Conservation (phyloP, 2,113 vertebrate species). For the Cyprinodon brontotheroides region DNA sequence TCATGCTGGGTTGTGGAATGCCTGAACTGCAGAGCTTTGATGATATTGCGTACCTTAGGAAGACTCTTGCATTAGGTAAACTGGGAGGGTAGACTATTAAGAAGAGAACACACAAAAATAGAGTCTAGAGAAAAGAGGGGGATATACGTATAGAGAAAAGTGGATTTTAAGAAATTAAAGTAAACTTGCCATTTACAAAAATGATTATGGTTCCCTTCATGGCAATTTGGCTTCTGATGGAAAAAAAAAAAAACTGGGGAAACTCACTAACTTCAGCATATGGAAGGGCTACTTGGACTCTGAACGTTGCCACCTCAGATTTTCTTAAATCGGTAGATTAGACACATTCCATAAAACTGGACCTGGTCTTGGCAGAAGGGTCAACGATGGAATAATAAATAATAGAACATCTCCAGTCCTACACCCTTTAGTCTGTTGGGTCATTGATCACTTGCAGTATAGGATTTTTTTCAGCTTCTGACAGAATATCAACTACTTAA, state of each 20-base stretch:
- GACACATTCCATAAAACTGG: background rate
- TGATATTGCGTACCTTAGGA: constrained; percentile 92
- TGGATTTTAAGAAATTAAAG: background rate
- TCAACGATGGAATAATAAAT: background rate
- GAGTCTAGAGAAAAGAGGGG: background rate
- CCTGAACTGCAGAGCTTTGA: constrained; percentile 96
- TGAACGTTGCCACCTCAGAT: background rate
- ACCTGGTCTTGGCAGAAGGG: background rate
- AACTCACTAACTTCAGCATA: background rate
- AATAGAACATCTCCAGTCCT: background rate
- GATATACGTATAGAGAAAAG: background rate
- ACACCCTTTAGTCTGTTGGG: background rate
- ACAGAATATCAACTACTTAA: no score
- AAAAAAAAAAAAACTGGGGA: background rate
- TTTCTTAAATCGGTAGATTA: background rate
- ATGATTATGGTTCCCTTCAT: no score
- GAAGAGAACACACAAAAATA: background rate
- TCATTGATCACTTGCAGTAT: no score
- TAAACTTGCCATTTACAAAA: no score
- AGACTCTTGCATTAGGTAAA: constrained; percentile 87
- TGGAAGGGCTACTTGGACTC: background rate
- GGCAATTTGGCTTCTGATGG: background rate
- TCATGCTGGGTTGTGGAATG: constrained; percentile 93
- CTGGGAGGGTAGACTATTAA: background rate
- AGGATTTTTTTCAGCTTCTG: no score